Base-by-base conservation (phyloP, 1,140 invertebrate species). In the Mactra quadrangularis region DNA sequence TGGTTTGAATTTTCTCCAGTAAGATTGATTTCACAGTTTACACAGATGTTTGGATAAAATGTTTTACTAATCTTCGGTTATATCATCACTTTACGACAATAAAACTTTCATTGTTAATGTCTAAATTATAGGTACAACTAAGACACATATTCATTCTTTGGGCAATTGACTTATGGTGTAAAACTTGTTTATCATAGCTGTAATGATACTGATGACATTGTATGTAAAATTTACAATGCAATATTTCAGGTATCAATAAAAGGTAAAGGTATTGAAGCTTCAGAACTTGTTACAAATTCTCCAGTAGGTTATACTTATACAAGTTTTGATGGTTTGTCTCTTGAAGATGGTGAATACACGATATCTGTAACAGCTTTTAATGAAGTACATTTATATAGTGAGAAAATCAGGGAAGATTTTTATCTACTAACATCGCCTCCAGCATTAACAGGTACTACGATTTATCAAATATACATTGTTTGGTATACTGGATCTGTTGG, bases 351-450 rank as follows among this genome's bases (percentile, higher is more conserved):
- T 17, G 27, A 62, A 17, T 76, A 76, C 31, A 50, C n/a, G 29
- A 29, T 76, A 2, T 47, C 74, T 1, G 57, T 76, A 27, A 47
- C 25, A 27, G 74, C 53, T n/a, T 29, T 60, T 15, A 76, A 76
- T 52, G 52, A 76, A 47, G 35, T 76, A 29, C 19, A 76, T 11
- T 62, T 76, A 57, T 76, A 62, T 25, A 76, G 74, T 45, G 33
- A 76, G 25, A 76, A 62, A 35, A 17, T 11, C 45, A 41, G 33
- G 19, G 25, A 11, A 7, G 19, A 64, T 4, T 76, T 76, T 19
- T 11, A 25, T 2, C 41, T 76, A 11, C n/a, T 62, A 0, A 76
- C 74, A 47, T 19, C 19, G 0, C 47, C n/a, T 17, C 74, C 74
- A 31, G 50, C 9, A 2, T 38, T 76, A 11, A 76, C 74, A 22